Base-by-base conservation (phyloP, 2,888 invertebrate species). In the Teinopalpus imperialis region DNA sequence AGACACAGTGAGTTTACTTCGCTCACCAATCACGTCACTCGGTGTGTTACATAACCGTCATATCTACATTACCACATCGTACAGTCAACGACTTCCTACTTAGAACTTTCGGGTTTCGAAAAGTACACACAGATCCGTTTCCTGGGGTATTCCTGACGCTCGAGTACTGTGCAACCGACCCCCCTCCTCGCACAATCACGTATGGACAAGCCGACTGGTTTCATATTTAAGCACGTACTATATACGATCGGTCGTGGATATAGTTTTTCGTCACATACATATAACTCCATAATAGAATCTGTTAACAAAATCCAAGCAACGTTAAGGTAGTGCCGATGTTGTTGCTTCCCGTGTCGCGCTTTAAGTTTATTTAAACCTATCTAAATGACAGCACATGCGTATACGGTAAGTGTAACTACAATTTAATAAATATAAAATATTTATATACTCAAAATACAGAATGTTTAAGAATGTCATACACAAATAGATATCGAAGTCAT, bases 151-250 rank as follows among this genome's bases (percentile, higher is more conserved):
- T 74, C 77, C 77, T 66, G 64, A 56, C 56, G 63, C 63, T 59
- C 59, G 57, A 48, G 48, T 39, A 35, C 43, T 40, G 45, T 52
- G 51, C 57, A 56, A 51, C 45, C 56, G 54, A 53, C 70, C 69
- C 75, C 80, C 80, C 76, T 73, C 74, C 69, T 66, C 53, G 52
- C 52, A 42, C 61, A 56, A 37, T 52, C 52, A 30, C 41, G 40
- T 34, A 41, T 24, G 58, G 49, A 58, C 63, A 70, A 72, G 66
- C 65, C 47, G 63, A 64, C 63, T 72, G 74, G 66, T 66, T 67
- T 74, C 78, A 83, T 83, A 85, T 81, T 82, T 85, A 83, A 80
- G 70, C 77, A 74, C 73, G 73, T 67, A 66, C 63, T 77, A 80
- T 71, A 71, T 72, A 69, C 68, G 67, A 58, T 55, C 72, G 74